A percentile compares a stretch with the other conserved stretches of the same genome.
Evolutionary conservation across 2,113 vertebrate genomes (phyloP).

Genomic region (Lamprotornis superbus): DNA sequence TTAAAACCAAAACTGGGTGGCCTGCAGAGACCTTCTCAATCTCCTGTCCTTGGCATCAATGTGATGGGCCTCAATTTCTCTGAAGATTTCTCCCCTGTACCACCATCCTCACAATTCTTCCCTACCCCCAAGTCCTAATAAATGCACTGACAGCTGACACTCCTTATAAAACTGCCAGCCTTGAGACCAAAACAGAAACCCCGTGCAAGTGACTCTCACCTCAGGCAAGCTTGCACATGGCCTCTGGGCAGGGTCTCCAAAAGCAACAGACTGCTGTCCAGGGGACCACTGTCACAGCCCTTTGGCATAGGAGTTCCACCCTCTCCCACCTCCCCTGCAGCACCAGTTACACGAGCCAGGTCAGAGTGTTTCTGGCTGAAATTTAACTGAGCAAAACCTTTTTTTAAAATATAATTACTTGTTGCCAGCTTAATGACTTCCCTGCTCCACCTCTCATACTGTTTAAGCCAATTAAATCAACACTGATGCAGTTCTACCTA

Average conservation of each 20-base stretch:
- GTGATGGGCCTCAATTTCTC: background rate
- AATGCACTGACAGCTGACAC: background rate
- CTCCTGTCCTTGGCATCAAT: background rate
- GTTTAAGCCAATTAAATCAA: background rate
- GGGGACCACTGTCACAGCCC: background rate
- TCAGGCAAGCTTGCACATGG: fast-evolving
- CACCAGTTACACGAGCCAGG: background rate
- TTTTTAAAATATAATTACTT: background rate
- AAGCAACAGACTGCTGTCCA: background rate
- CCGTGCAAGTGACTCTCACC: fast-evolving
- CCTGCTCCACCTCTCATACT: background rate
- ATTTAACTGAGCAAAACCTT: background rate
- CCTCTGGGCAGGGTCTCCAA: background rate
- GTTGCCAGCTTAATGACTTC: slow-evolving; percentile 36
- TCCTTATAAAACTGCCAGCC: background rate
- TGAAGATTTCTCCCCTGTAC: background rate
- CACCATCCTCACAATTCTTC: background rate
- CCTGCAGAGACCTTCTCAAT: background rate
- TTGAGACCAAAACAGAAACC: background rate
- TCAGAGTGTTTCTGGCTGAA: background rate
- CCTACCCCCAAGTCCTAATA: background rate
- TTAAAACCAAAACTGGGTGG: background rate
- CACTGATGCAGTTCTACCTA: background rate
- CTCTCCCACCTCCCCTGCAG: fast-evolving
- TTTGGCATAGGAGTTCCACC: fast-evolving